A percentile compares a stretch with the other conserved stretches of the same genome.
Evolutionary conservation across 2,888 invertebrate genomes (phyloP).

Genomic region (Toxonevra muliebris): DNA sequence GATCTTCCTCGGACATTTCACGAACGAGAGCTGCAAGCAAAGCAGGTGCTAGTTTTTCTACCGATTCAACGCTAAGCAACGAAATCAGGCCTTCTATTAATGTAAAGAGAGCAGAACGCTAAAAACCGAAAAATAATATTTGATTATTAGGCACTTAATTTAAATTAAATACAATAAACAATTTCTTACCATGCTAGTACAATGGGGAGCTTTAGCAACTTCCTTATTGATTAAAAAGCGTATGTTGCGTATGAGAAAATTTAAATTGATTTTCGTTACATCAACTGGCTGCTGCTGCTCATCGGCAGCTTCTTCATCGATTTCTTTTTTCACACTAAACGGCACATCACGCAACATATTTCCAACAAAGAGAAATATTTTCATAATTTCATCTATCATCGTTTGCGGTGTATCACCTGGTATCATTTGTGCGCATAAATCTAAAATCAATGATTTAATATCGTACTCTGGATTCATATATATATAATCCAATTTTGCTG

Average conservation of each 20-base stretch:
- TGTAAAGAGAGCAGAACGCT: slow-evolving; percentile 84
- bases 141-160: background rate
- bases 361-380: slow-evolving; percentile 75
- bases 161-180: background rate
- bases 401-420: slow-evolving; percentile 74
- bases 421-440: slow-evolving; percentile 79
- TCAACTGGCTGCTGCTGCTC: slow-evolving; percentile 54
- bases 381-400: slow-evolving; percentile 76
- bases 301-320: slow-evolving; percentile 49
- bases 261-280: slow-evolving; percentile 70
- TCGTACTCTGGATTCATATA: slow-evolving; percentile 71
- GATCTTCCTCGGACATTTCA: slow-evolving; percentile 79
- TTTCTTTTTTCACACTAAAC: slow-evolving; percentile 52
- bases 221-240: slow-evolving; percentile 82
- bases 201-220: slow-evolving; percentile 75
- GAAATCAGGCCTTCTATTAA: slow-evolving; percentile 81
- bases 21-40: slow-evolving; percentile 81
- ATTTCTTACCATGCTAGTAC: slow-evolving; percentile 75
- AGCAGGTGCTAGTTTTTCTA: slow-evolving; percentile 71
- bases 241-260: slow-evolving; percentile 80
- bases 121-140: slow-evolving; percentile 47
- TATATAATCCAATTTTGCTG: slow-evolving; percentile 68
- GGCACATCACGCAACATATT: slow-evolving; percentile 72
- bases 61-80: slow-evolving; percentile 70
- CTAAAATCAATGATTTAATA: slow-evolving; percentile 75